Conservation (phyloP, 1,140 invertebrate species). For the Dreissena polymorpha region DNA sequence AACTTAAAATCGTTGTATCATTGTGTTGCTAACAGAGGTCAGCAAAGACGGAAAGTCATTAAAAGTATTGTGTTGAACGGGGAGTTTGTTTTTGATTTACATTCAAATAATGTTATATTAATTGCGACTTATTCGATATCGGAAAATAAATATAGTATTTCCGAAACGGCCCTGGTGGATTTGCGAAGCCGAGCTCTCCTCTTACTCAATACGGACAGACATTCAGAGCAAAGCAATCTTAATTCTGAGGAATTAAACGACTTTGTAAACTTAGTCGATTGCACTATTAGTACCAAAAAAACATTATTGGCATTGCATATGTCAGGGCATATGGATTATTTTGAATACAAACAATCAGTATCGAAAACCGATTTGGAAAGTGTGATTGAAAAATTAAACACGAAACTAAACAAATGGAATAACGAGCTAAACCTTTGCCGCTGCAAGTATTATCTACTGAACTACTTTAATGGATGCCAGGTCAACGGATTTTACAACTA, state of each 20-base stretch:
- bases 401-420: slow-evolving; percentile 21
- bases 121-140: slow-evolving; percentile 51
- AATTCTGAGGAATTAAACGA: slow-evolving; percentile 32
- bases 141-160: slow-evolving; percentile 23
- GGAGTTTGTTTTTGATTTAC: slow-evolving; percentile 10
- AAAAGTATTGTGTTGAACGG: slow-evolving; percentile 54
- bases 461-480: slow-evolving; percentile 46
- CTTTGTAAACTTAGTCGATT: slow-evolving; percentile 45
- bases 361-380: not conserved
- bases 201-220: slow-evolving; percentile 50
- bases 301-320: slow-evolving; percentile 25
- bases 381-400: not conserved
- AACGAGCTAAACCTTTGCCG: not conserved
- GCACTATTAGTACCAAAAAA: slow-evolving; percentile 12
- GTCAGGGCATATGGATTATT: slow-evolving; percentile 45
- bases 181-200: slow-evolving; percentile 61
- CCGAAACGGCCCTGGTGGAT: slow-evolving; percentile 54
- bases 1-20: slow-evolving; percentile 61
- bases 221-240: slow-evolving; percentile 4
- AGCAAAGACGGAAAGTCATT: slow-evolving; percentile 63
- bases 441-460: slow-evolving; percentile 43
- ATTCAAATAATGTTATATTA: slow-evolving; percentile 3
- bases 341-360: slow-evolving; percentile 20
- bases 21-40: slow-evolving; percentile 66
- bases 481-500: slow-evolving; percentile 16